Percentiles rank a stretch among this genome's conserved stretches.
These are phyloP conservation scores for Aphelenchoides bicaudatus DNA, from an alignment of 2,888 invertebrate species.

Conservation along the genomic window DNA sequence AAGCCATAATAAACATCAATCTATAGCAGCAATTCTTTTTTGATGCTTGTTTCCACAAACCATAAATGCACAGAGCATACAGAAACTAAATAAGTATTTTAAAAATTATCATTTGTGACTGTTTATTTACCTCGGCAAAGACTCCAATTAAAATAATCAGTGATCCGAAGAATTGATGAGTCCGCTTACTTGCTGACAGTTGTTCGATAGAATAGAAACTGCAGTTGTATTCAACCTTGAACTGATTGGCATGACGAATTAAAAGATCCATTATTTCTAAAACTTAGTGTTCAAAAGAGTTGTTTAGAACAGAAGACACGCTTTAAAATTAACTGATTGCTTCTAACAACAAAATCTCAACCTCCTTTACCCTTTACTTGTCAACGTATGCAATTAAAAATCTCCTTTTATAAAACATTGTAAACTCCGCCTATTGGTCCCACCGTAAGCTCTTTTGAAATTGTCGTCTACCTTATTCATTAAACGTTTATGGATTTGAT, in stretches of 20 bases:
- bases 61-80: constrained; percentile 7
- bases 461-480: too few species aligned
- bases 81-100: constrained; percentile 2
- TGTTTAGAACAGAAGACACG: too few species aligned
- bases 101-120: constrained; percentile 2
- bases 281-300: too few species aligned
- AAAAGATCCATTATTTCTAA: constrained; percentile 10
- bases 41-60: constrained; percentile 1
- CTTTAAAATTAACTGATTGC: too few species aligned
- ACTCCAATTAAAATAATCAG: background rate
- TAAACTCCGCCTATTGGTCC: too few species aligned
- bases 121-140: background rate
- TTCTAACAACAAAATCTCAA: too few species aligned
- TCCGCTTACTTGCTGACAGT: constrained; percentile 7
- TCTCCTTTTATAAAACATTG: too few species aligned
- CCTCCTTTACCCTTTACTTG: too few species aligned
- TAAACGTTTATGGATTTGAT: too few species aligned
- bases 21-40: constrained; percentile 9
- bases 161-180: background rate
- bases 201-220: constrained; percentile 1
- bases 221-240: constrained; percentile 15
- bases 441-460: too few species aligned
- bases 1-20: constrained; percentile 13
- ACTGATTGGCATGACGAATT: background rate
- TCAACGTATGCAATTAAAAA: too few species aligned